phyloP scores from a whole-genome alignment of 2,797 vertebrate genomes.

The Hirundo rustica region DNA sequence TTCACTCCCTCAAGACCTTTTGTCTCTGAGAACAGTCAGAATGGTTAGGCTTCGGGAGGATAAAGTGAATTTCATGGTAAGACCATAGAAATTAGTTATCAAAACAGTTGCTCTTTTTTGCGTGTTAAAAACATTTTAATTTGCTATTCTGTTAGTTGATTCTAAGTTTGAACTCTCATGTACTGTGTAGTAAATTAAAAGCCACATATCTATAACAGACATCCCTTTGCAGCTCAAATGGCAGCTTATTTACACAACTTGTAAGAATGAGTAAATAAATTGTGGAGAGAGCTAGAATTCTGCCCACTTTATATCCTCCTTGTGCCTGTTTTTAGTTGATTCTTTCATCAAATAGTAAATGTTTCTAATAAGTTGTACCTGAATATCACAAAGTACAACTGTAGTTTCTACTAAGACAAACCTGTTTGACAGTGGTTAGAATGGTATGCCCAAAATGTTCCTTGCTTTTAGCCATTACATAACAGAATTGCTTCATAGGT shows the following conservation, averaged over 20 bases:
- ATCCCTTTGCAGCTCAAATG: not conserved
- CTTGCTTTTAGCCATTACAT: not conserved
- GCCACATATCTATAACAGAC: not conserved
- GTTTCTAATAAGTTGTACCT: not conserved
- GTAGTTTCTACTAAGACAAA: not conserved
- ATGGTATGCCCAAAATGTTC: not conserved
- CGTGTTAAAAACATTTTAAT: not conserved
- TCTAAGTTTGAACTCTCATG: not conserved
- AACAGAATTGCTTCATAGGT: not conserved
- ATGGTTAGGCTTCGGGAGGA: not conserved
- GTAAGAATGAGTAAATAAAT: not conserved
- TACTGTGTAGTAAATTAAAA: not conserved
- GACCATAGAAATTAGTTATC: not conserved
- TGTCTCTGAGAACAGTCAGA: not conserved
- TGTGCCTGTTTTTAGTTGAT: not conserved
- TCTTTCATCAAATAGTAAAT: not conserved
- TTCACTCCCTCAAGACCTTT: not conserved
- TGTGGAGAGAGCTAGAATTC: not conserved
- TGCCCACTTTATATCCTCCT: not conserved
- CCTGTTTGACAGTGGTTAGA: not conserved
- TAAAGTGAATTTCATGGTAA: not conserved
- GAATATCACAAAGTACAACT: not conserved
- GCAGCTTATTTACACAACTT: not conserved
- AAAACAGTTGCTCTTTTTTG: not conserved
- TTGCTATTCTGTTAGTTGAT: not conserved